A percentile compares a stretch with the other conserved stretches of the same genome.
phyloP scores from a whole-genome alignment of 2,797 vertebrate genomes.

The Sebastes ruberrimus region DNA sequence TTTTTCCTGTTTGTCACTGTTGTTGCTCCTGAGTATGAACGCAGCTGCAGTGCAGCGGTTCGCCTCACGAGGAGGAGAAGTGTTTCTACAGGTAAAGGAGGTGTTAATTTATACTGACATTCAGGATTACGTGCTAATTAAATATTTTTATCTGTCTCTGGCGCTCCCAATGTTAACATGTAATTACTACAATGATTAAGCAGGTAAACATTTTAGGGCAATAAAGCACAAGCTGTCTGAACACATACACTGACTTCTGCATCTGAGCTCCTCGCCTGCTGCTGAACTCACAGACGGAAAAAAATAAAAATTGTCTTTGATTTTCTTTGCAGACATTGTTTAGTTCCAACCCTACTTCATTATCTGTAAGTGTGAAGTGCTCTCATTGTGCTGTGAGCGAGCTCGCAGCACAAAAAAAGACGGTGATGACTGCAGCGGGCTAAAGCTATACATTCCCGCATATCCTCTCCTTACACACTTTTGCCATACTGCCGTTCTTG shows the following conservation, averaged over 20 bases:
- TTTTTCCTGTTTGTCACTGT: neutral
- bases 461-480: constrained; percentile 27
- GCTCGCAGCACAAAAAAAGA: constrained; percentile 35
- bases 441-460: constrained; percentile 37
- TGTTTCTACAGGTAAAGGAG: constrained; percentile 28
- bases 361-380: constrained; percentile 39
- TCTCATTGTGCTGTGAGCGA: constrained; percentile 42
- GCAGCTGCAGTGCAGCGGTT: neutral
- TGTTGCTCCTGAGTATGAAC: constrained; percentile 26
- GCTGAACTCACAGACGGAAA: constrained; percentile 11
- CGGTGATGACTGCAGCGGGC: constrained; percentile 19
- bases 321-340: constrained; percentile 52
- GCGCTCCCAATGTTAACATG: constrained; percentile 41
- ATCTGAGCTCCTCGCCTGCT: constrained; percentile 33
- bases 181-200: constrained; percentile 58
- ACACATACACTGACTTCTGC: neutral
- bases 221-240: constrained; percentile 47
- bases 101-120: constrained; percentile 42
- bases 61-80: neutral
- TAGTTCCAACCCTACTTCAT: constrained; percentile 51
- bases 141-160: constrained; percentile 49
- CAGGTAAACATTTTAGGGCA: constrained; percentile 55
- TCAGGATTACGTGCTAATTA: constrained; percentile 52
- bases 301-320: constrained; percentile 31
- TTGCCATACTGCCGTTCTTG: constrained; percentile 49